Conservation (phyloP, 2,797 vertebrate species). For the Rhabdomys pumilio region DNA sequence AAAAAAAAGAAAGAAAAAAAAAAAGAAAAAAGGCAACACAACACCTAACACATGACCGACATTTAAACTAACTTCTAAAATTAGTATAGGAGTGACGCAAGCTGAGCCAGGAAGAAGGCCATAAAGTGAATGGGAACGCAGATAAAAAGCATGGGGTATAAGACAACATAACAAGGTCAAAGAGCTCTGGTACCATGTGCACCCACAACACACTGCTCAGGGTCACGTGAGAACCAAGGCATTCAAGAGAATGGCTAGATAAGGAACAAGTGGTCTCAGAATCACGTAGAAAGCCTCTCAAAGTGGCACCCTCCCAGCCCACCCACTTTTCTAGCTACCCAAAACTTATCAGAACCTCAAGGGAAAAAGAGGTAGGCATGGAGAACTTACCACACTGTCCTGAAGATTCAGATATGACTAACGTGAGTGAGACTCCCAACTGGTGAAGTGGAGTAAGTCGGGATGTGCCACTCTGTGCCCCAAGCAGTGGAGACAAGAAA, state of each 20-base stretch:
- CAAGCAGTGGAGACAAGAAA: not conserved
- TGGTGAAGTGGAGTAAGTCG: not conserved
- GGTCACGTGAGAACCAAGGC: rapidly evolving
- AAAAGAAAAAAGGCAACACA: not conserved
- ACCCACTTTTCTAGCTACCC: not conserved
- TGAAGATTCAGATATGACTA: not conserved
- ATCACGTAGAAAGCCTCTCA: not conserved
- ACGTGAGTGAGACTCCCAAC: rapidly evolving
- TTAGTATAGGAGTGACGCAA: not conserved
- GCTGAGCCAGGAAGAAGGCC: not conserved
- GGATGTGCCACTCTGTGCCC: not conserved
- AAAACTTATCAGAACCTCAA: not conserved
- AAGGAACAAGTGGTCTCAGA: not conserved
- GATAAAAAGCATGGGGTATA: rapidly evolving
- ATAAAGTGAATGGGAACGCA: rapidly evolving
- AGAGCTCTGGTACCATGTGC: rapidly evolving
- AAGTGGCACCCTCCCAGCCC: not conserved
- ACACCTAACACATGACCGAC: slow-evolving; percentile 25
- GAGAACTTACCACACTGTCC: not conserved
- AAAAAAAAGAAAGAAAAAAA: too few relatives aligned
- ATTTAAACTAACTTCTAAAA: slow-evolving; percentile 42
- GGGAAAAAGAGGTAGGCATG: not conserved
- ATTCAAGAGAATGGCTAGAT: not conserved
- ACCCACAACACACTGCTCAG: rapidly evolving
- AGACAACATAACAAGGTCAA: rapidly evolving